Evolutionary conservation across 2,113 vertebrate genomes (phyloP).

Genomic region (Bucco capensis): DNA sequence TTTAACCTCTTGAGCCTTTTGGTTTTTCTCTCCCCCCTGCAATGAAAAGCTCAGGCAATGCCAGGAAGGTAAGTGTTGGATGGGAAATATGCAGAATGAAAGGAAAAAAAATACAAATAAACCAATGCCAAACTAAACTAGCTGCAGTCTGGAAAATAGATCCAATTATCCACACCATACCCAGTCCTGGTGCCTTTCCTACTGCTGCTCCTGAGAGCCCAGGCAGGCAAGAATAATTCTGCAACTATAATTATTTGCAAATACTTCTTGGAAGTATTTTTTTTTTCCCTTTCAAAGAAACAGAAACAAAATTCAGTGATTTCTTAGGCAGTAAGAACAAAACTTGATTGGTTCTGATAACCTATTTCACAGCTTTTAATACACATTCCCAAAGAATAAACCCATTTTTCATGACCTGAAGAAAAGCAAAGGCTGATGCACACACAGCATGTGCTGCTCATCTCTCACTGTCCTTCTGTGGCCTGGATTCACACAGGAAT

Average conservation of each 20-base stretch:
- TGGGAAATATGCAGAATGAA: not conserved
- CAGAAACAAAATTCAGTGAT: not conserved
- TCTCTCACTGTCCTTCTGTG: not conserved
- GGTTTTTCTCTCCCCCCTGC: not conserved
- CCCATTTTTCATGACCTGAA: not conserved
- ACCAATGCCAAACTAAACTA: not conserved
- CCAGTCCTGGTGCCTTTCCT: not conserved
- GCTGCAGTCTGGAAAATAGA: not conserved
- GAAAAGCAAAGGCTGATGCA: not conserved
- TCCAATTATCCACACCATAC: not conserved
- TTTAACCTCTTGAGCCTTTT: not conserved
- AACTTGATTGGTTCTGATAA: not conserved
- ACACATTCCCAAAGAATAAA: not conserved
- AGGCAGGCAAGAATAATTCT: not conserved
- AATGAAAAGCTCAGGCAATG: not conserved
- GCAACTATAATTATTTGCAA: not conserved
- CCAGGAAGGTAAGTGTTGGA: not conserved
- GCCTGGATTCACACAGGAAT: constrained; percentile 5
- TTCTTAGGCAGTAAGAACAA: not conserved
- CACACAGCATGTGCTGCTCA: not conserved
- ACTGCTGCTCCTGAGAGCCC: not conserved
- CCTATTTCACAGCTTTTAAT: not conserved
- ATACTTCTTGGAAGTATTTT: not conserved
- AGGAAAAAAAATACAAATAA: not conserved
- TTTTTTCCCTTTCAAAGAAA: not conserved